A percentile compares a stretch with the other conserved stretches of the same genome.
Evolutionary conservation across 2,797 vertebrate genomes (phyloP).

Genomic region (Brotula barbata): DNA sequence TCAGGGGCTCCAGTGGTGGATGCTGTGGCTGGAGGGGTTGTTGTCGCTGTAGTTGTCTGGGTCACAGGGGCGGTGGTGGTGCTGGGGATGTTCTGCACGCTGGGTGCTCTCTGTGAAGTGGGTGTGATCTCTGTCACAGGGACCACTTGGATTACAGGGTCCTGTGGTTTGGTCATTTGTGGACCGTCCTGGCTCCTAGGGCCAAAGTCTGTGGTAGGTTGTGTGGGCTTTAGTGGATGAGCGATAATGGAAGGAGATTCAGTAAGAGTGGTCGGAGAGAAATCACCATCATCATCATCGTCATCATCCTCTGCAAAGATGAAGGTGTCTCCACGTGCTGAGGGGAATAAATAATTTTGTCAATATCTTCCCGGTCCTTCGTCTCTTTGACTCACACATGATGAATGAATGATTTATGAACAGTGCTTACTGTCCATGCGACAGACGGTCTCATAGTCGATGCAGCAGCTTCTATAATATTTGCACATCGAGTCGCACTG

Average conservation of each 20-base stretch:
- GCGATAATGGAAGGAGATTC: neutral
- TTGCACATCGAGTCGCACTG: constrained; percentile 92
- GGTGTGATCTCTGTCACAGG: neutral
- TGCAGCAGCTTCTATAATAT: constrained; percentile 93
- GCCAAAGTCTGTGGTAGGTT: constrained; percentile 21
- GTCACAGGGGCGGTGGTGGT: neutral
- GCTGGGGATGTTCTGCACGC: neutral
- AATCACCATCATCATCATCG: constrained; percentile 32
- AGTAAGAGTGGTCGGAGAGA: constrained; percentile 23
- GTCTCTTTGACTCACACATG: neutral
- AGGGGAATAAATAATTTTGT: constrained; percentile 30
- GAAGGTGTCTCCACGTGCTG: constrained; percentile 92
- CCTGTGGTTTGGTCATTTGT: constrained; percentile 43
- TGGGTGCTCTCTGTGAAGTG: neutral
- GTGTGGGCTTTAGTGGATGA: constrained; percentile 13
- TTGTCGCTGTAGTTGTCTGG: constrained; percentile 2
- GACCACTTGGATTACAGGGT: neutral
- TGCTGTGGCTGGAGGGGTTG: constrained; percentile 27
- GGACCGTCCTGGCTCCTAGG: neutral
- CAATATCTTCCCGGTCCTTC: neutral
- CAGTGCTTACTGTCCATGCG: constrained; percentile 79
- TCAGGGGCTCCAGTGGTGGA: constrained; percentile 34
- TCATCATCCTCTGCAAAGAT: constrained; percentile 83
- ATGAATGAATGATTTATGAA: neutral
- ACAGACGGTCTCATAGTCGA: constrained; percentile 81